Base-by-base conservation (phyloP, 2,888 invertebrate species). In the Apantesis nais region DNA sequence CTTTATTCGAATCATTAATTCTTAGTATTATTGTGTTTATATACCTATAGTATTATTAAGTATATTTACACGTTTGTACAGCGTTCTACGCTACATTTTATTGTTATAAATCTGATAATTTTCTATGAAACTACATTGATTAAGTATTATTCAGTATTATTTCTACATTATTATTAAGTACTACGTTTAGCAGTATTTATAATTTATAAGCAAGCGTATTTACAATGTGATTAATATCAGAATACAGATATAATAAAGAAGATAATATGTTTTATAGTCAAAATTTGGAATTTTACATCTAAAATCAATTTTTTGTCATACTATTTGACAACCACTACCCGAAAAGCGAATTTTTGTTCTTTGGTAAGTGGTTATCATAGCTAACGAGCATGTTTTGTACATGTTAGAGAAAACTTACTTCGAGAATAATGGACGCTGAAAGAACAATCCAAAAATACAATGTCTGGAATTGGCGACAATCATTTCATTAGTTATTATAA, bases 21-120 rank as follows among this genome's bases (percentile, higher is more conserved):
- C 19, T 34, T 31, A 65, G 55, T 67, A 71, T 65, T 67, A 69
- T 64, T 67, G 70, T 66, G 63, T n/a, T n/a, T n/a, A n/a, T 31
- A 37, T 63, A 60, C 29, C 73, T 66, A 60, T 41, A 66, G 48
- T 71, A 73, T 72, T 75, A 81, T 71, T 74, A 72, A 66, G 52
- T 64, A 8, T 79, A 81, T 81, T 74, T 80, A 82, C 78, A 80
- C 44, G 11, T 79, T 79, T 82, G 75, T 80, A 78, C 80, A 81
- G 81, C 81, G 81, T 82, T 75, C 73, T 68, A 81, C 81, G 82
- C 82, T 68, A 78, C 66, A 12, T 55, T 70, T 63, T 29, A 61
- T 55, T 71, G 44, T 75, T 65, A 63, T 79, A 72, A 72, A 76
- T 79, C 72, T 74, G 73, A 62, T 48, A 74, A 71, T 63, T 58